phyloP scores from a whole-genome alignment of 2,113 vertebrate genomes.

The Aspiorhynchus laticeps region DNA sequence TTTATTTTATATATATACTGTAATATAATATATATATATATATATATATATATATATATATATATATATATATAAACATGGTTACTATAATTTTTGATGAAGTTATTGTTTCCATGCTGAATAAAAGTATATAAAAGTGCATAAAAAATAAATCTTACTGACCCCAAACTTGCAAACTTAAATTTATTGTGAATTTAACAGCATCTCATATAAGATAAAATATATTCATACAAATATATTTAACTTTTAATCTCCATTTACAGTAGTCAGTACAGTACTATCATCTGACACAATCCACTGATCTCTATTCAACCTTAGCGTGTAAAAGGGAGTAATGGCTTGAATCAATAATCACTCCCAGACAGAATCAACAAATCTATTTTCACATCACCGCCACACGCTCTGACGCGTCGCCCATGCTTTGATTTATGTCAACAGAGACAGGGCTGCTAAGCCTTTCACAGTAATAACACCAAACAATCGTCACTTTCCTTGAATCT shows the following conservation, averaged over 20 bases:
- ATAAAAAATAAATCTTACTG: background rate
- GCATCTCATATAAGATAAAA: background rate
- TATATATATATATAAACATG: too few relatives aligned
- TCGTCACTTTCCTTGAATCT: background rate
- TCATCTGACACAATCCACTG: background rate
- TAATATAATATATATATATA: too few relatives aligned
- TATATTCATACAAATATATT: background rate
- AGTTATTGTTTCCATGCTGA: background rate
- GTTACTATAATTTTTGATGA: background rate
- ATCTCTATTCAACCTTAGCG: background rate
- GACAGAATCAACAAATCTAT: conserved; percentile 31
- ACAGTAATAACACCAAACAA: conserved; percentile 24
- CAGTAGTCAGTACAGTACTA: background rate
- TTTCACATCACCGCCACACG: background rate
- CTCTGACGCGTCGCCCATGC: background rate
- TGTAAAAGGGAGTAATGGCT: background rate
- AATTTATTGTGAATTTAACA: background rate
- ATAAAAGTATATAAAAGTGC: too few relatives aligned
- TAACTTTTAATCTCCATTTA: background rate
- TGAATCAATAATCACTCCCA: conserved; percentile 33
- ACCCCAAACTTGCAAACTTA: background rate
- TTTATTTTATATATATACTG: too few relatives aligned
- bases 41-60: too few relatives aligned
- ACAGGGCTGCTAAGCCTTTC: background rate
- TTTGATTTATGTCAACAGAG: conserved; percentile 10